A percentile compares a stretch with the other conserved stretches of the same genome.
Conservation (phyloP, 2,888 invertebrate genomes). For the Dendrolimus houi region DNA sequence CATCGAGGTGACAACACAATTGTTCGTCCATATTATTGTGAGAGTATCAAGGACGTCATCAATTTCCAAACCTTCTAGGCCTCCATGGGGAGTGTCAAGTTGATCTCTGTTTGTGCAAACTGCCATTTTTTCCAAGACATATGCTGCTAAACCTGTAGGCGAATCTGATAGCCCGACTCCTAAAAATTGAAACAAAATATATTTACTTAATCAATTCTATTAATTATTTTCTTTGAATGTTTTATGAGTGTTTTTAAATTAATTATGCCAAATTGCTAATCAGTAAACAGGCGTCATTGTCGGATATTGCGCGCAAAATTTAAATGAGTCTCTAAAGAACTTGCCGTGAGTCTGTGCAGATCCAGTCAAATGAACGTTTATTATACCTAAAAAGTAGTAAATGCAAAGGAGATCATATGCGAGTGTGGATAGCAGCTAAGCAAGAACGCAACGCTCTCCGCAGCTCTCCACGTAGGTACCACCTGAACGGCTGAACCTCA, state of each 20-base stretch:
- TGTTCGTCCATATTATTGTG: conserved; percentile 88
- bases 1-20: conserved; percentile 84
- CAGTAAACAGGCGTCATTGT: no score
- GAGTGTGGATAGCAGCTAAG: no score
- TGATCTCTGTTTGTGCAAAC: conserved; percentile 79
- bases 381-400: no score
- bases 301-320: no score
- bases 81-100: conserved; percentile 78
- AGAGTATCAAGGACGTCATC: conserved; percentile 88
- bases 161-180: conserved; percentile 84
- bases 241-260: neutral
- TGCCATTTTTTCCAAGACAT: conserved; percentile 91
- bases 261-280: neutral
- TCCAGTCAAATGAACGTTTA: no score
- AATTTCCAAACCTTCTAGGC: conserved; percentile 77
- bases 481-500: no score
- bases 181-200: conserved; percentile 29
- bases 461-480: no score
- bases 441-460: no score
- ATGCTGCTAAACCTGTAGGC: conserved; percentile 90
- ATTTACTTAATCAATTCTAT: neutral
- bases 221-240: neutral
- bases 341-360: no score
- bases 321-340: no score
- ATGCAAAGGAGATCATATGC: no score